Base-by-base conservation (phyloP, 2,113 vertebrate genomes). In the Rhinichthys klamathensis region DNA sequence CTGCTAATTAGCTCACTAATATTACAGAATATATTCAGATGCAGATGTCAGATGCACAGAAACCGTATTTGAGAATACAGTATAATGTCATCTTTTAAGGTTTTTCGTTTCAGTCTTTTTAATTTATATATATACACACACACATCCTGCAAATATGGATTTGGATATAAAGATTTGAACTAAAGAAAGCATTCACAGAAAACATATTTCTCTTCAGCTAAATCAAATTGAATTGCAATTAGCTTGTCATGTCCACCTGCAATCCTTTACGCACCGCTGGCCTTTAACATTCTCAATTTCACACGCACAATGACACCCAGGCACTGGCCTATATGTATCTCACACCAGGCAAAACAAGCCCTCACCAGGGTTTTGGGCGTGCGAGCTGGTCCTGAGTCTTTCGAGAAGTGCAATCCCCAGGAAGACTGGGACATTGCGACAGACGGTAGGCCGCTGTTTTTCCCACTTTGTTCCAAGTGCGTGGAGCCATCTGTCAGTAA, bases 401-500 rank as follows among this genome's bases (percentile, higher is more conserved):
- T 9, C 6, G 27, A 69, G 44, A 12, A 69, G 80, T 2, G 6
- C 8, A 1, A 49, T 76, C 38, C 18, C 49, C 77, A 84, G 61
- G 80, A 88, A 82, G 44, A 30, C 63, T 35, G 69, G 56, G 41
- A 90, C 83, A 84, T 96, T 63, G 93, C 94, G 93, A 94, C 94
- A 91, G 15, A 90, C 90, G 85, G 30, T 27, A 38, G 90, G 87
- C 90, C 60, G 83, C 84, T 88, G 87, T 94, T 93, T 41, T 96
- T 96, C 95, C 95, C 93, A 86, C 91, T 93, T 93, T 89, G 92
- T 95, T 93, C 90, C 96, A 93, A 93, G 67, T 91, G 93, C 61
- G 87, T 94, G 93, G 94, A 96, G 95, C 95, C 95, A 94, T 95
- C 95, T 96, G 96, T 95, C 95, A 93, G 93, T 92, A 84, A 94